Evolutionary conservation across 2,888 invertebrate species (phyloP).

Genomic region (Crepidodera aurea): DNA sequence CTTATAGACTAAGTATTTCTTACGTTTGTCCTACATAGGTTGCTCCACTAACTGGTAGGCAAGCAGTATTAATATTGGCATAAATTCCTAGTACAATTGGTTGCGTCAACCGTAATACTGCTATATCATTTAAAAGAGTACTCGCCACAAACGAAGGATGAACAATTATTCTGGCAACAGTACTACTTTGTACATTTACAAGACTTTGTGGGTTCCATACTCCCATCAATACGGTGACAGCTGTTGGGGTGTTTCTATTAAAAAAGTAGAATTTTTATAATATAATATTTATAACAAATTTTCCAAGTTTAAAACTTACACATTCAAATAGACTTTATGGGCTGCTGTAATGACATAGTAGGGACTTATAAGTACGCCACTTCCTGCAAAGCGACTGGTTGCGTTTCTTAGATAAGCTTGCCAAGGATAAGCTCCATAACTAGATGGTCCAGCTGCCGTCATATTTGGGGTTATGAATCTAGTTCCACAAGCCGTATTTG

Average conservation of each 20-base stretch:
- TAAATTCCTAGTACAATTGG: conserved; percentile 65
- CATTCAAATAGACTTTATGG: conserved; percentile 66
- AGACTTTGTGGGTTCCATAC: conserved; percentile 47
- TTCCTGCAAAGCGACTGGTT: conserved; percentile 68
- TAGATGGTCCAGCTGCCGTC: conserved; percentile 66
- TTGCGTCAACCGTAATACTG: conserved; percentile 73
- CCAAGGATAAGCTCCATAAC: conserved; percentile 78
- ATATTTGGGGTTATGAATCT: conserved; percentile 55
- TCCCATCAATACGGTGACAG: conserved; percentile 49
- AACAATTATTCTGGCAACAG: conserved; percentile 42
- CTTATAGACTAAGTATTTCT: too few species aligned
- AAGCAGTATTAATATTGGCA: conserved; percentile 61
- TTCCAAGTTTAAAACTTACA: too few species aligned
- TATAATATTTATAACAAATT: too few species aligned
- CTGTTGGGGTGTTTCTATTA: conserved; percentile 46
- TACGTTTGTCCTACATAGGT: conserved; percentile 27
- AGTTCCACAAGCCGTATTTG: conserved; percentile 60
- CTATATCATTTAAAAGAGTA: conserved; percentile 83
- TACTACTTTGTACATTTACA: conserved; percentile 40
- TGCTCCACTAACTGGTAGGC: conserved; percentile 22
- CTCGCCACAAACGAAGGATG: conserved; percentile 72
- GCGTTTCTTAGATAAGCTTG: conserved; percentile 63
- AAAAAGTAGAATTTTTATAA: too few species aligned
- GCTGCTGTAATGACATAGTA: conserved; percentile 77
- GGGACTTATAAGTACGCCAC: conserved; percentile 75